Evolutionary conservation across 1,140 invertebrate species (phyloP), one percentile per base, ranked within the genome.

Genomic region (Drosophila fuyamai): DNA sequence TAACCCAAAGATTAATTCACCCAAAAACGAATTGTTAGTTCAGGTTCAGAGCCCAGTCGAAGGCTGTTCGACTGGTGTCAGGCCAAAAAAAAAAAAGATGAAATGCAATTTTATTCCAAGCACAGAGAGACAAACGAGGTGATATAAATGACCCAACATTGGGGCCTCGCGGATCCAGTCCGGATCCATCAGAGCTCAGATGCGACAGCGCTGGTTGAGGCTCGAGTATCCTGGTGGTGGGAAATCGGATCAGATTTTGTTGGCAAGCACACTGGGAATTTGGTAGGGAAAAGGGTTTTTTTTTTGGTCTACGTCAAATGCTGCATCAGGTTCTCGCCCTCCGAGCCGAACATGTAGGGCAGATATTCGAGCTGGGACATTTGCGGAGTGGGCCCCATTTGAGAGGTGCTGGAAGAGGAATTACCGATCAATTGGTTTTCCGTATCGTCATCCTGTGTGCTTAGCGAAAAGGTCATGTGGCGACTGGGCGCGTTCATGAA

Each of bases 41-140:
- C 48, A 14, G 29, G 43, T 50, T 60, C 44, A 41, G 44, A 29
- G 5, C 36, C 23, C 18, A 23, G 3, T 14, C 47, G 58, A 79
- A 79, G 67, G 76, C 56, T 68, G 36, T 14, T n/a, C 16, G 32
- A 43, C 40, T 44, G 12, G 36, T 47, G 56, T 51, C 27, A 58
- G 51, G 23, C 23, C 23, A 0, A 47, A 27, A 79, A 74, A 79
- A 74, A 70, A 76, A 38, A 43, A 66, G 43, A 84, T 84, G 71
- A 85, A 85, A 70, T 85, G 77, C 76, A 80, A 77, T 75, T 80
- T 85, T 67, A 81, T 81, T 73, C 38, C 40, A 55, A 0, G 7
- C 23, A 54, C 35, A 56, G 8, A 27, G 40, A 43, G 4, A 55
- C 18, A 48, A 60, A 43, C 4, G 48, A 51, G 23, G 6, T 38